These are phyloP conservation scores for Agrotis clavis DNA, from an alignment of 2,888 invertebrate genomes.

Conservation along the genomic window DNA sequence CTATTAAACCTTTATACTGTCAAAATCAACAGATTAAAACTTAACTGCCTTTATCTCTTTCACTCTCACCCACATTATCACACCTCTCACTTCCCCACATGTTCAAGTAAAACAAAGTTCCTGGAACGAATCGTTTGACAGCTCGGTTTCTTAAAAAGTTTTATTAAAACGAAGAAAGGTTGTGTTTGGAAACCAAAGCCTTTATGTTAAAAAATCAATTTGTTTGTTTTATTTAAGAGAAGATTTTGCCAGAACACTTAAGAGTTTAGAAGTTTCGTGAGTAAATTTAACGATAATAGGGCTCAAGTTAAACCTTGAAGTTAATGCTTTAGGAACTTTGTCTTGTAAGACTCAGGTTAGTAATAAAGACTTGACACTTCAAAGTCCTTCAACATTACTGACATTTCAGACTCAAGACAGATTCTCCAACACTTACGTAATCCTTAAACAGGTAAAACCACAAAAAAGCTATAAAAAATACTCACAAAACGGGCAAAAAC, in stretches of 20 bases:
- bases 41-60: slow-evolving; percentile 36
- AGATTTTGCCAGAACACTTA: slow-evolving; percentile 2
- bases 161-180: slow-evolving; percentile 12
- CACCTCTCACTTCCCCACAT: slow-evolving; percentile 25
- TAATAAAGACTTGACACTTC: slow-evolving; percentile 9
- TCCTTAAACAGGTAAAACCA: slow-evolving; percentile 49
- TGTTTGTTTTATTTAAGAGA: not conserved
- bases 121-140: slow-evolving; percentile 59
- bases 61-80: slow-evolving; percentile 2
- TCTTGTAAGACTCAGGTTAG: not conserved
- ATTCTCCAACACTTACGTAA: slow-evolving; percentile 57
- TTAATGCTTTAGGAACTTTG: slow-evolving; percentile 23
- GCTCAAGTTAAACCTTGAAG: slow-evolving; percentile 5
- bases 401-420: slow-evolving; percentile 17
- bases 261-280: slow-evolving; percentile 13
- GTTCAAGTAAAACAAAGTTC: slow-evolving; percentile 53
- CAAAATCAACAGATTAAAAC: slow-evolving; percentile 25
- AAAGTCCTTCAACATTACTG: slow-evolving; percentile 9
- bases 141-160: slow-evolving; percentile 36
- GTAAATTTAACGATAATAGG: slow-evolving; percentile 15
- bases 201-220: not conserved
- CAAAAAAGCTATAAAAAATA: slow-evolving; percentile 38
- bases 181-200: slow-evolving; percentile 26
- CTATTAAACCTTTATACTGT: not conserved
- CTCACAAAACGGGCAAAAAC: slow-evolving; percentile 54